Base-by-base conservation (phyloP, 2,888 invertebrate species). In the Caenorhabditis macrosperma region DNA sequence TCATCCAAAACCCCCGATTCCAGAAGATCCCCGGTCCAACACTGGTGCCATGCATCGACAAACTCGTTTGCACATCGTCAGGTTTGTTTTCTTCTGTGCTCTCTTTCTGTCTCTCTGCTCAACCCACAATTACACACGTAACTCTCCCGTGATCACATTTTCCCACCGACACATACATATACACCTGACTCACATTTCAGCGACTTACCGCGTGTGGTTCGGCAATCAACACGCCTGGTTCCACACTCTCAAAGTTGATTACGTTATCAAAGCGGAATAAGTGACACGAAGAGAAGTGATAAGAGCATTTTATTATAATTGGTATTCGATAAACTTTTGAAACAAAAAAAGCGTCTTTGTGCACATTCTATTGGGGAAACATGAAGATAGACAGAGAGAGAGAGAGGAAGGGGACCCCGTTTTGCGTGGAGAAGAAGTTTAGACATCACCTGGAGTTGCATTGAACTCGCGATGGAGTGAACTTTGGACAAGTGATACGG, bases 11-110 rank as follows among this genome's bases (percentile, higher is more conserved):
- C 6, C 28, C 20, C 5, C n/a, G 17, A 50, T 76, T 89, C 75
- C 79, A 89, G 89, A 89, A 89, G 69, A 86, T 89, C 24, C 89
- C 89, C 2, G 89, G 89, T 15, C 89, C 89, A 1, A 89, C 89
- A 1, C 69, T 84, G 22, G 89, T 89, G 2, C 89, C 89, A 1
- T 76, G 87, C 20, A 54, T 72, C 35, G 89, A 88, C 64, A 68
- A 63, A 20, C 7, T 79, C 12, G 59, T 54, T 10, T 79, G 79
- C 22, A 54, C 52, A 10, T 57, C 57, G 6, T 17, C 74, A 33
- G 79, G 69, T 60, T 41, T 28, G n/a, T n/a, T n/a, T n/a, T n/a
- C n/a, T 22, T 57, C 50, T 2, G 7, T 28, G 60, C 7, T 44
- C 41, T 50, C n/a, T 38, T 44, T 28, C 9, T 57, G 6, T 22